phyloP scores from a whole-genome alignment of 2,888 invertebrate species.

The Nemoura dubitans region DNA sequence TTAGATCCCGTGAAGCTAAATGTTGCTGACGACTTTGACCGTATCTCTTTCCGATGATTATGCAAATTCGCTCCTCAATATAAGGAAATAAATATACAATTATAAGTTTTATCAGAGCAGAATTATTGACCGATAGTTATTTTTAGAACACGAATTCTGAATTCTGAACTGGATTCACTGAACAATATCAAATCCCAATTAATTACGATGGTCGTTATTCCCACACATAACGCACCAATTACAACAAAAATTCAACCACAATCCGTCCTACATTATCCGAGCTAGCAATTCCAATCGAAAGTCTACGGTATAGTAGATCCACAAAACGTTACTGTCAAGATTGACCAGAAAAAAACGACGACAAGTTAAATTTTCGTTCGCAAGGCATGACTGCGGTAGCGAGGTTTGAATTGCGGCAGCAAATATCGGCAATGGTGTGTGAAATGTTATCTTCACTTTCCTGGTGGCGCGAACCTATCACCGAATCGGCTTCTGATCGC shows the following conservation, averaged over 20 bases:
- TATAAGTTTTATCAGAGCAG: not conserved
- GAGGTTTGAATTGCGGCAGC: not conserved
- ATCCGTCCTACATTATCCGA: not conserved
- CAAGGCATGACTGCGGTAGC: not conserved
- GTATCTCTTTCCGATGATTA: not conserved
- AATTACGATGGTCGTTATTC: not conserved
- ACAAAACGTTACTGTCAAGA: not conserved
- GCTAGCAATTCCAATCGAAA: not conserved
- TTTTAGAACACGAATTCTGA: not conserved
- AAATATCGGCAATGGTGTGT: not conserved
- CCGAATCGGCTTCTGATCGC: not conserved
- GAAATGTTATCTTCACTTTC: not conserved
- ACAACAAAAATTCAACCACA: not conserved
- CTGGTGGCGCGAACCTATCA: constrained; percentile 3
- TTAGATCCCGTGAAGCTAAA: not conserved
- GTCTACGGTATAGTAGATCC: not conserved
- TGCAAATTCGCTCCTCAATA: not conserved
- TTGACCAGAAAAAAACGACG: not conserved
- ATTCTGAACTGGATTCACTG: not conserved
- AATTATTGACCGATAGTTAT: not conserved
- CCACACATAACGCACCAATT: not conserved
- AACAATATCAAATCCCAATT: not conserved
- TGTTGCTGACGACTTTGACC: not conserved
- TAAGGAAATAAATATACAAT: not conserved
- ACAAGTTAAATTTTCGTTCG: not conserved